Evolutionary conservation across 2,113 vertebrate genomes (phyloP), one percentile per base, ranked within the genome.

Genomic region (Scophthalmus maximus): DNA sequence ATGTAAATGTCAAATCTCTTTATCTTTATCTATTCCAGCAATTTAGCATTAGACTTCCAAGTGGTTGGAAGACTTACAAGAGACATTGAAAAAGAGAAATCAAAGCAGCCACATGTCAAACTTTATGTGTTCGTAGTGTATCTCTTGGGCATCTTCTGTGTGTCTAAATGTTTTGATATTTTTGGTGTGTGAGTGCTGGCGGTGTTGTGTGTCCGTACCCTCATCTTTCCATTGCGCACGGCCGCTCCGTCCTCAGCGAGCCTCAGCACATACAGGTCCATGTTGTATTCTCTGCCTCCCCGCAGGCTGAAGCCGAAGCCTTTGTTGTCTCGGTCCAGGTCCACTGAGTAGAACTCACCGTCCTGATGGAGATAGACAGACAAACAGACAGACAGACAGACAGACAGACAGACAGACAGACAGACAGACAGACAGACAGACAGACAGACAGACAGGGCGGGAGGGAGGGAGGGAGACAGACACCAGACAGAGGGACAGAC

Each of bases 291-390:
- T 72, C 95, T 94, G 52, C 98, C 98, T 5, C 98, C 98, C 73
- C 98, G 93, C 84, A 99, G 95, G 84, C 98, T 99, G 84, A 99
- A 99, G 79, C 98, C 98, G 78, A 99, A 99, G n/a, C 98, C 98
- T 93, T 99, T 99, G 89, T 92, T 94, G 93, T 98, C 98, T 87
- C 96, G 94, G 87, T 99, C 98, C 86, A 99, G 92, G 84, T 99
- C 98, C 90, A 97, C 98, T 2, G 96, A 96, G 86, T 99, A 99
- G 84, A 97, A 95, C 72, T 98, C 97, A 60, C 95, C 91, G 57
- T 99, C 98, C 95, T 97, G 86, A 65, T 26, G 34, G 36, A 75
- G 52, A 78, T 6, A 50, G 71, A 59, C 62, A 82, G 38, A 60
- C 11, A 70, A 36, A 66, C 38, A 59, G 14, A 67, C n/a, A 71